A percentile compares a stretch with the other conserved stretches of the same genome.
Conservation (phyloP, 2,113 vertebrate genomes). For the Polypterus bichir region DNA sequence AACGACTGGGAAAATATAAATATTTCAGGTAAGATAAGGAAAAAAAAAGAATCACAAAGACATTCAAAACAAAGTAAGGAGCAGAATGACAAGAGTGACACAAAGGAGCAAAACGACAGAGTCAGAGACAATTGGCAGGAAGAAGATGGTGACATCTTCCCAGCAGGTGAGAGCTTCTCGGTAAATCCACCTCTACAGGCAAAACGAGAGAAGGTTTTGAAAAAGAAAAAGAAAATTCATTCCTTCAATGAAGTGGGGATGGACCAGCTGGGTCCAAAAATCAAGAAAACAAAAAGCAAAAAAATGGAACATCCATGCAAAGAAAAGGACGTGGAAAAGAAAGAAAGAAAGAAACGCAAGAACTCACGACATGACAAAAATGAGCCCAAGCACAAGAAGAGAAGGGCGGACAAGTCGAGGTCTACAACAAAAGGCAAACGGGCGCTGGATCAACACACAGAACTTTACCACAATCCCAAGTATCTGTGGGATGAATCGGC, state of each 20-base stretch:
- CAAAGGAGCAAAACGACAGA: background rate
- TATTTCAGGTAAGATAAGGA: too few species aligned
- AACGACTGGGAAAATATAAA: too few species aligned
- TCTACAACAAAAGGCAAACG: background rate
- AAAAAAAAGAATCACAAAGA: background rate
- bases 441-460: background rate
- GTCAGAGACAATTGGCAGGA: background rate
- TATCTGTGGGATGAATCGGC: background rate
- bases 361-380: background rate
- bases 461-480: background rate
- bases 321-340: background rate
- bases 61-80: background rate
- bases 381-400: background rate
- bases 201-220: background rate
- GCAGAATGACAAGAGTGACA: background rate
- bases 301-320: background rate
- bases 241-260: background rate
- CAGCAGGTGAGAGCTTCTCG: background rate
- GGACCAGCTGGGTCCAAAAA: background rate
- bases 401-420: background rate
- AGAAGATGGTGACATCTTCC: background rate
- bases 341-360: background rate
- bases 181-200: background rate
- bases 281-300: constrained; percentile 11
- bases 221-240: constrained; percentile 6